Evolutionary conservation across 2,797 vertebrate species (phyloP), one percentile per base, ranked within the genome.

Genomic region (Meriones psammophilus): DNA sequence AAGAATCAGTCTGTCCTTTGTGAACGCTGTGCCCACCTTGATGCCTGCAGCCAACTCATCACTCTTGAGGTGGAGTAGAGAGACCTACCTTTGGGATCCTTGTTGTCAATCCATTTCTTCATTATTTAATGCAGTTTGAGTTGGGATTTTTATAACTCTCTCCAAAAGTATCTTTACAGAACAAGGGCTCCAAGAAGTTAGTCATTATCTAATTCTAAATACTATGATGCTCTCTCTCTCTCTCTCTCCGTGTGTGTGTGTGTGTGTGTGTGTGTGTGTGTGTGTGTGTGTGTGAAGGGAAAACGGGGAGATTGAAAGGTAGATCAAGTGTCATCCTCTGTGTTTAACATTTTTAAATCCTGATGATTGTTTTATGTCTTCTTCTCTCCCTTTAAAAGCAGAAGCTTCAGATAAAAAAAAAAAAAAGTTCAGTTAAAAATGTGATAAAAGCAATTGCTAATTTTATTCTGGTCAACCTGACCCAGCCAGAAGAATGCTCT

Each of bases 391-490:
- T 77, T 90, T 46, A 15, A 83, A 94, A 84, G 42, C 74, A 91
- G 89, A 79, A 80, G 14, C 58, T 89, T 92, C 77, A 77, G 50
- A 74, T 80, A 78, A 12, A 94, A 46, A 87, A 78, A 12, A 94
- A 46, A 81, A 36, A 94, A 79, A 36, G 20, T 60, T 88, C 36
- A 84, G 28, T 36, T 91, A 30, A 88, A 94, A 96, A 69, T n/a
- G 28, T 81, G 42, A 86, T 58, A 80, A 42, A 93, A 88, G 42
- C 13, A 78, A 84, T 69, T 18, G 39, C 42, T 95, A 50, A 73
- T 74, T 94, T 96, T 92, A 73, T n/a, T 14, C 18, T 86, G 90
- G 91, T 95, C 90, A 92, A 5, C 33, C 50, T 90, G 87, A 97
- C 66, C 84, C 46, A 89, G 80, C 15, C 36, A 80, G 94, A 89